Percentiles rank a stretch among this genome's conserved stretches.
These are phyloP conservation scores for Cerastis leucographa DNA, from an alignment of 2,888 invertebrate species.

Conservation along the genomic window DNA sequence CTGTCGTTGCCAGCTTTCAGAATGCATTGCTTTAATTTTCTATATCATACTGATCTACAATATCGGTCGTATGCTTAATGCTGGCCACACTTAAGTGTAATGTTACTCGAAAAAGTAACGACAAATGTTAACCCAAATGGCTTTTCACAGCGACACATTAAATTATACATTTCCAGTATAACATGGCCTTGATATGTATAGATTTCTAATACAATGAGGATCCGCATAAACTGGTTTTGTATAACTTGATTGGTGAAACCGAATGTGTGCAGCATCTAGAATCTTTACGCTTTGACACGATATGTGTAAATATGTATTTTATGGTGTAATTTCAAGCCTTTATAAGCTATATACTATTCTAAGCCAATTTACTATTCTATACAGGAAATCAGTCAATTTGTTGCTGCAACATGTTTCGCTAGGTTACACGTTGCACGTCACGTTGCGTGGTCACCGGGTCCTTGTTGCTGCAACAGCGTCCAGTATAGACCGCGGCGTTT, in stretches of 20 bases:
- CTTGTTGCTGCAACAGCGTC: conserved; percentile 83
- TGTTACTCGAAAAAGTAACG: neutral
- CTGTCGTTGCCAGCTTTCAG: neutral
- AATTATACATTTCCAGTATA: too few relatives aligned
- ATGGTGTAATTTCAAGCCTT: conserved; percentile 3
- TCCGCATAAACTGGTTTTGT: neutral
- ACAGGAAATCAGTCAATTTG: conserved; percentile 40
- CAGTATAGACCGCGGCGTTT: conserved; percentile 80
- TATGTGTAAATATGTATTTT: neutral
- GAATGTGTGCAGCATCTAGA: neutral
- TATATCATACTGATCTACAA: neutral
- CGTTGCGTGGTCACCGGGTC: conserved; percentile 58
- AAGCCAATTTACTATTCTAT: conserved; percentile 23
- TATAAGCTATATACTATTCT: conserved; percentile 6
- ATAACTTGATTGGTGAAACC: neutral
- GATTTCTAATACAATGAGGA: too few relatives aligned
- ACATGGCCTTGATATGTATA: too few relatives aligned
- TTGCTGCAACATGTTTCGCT: conserved; percentile 20
- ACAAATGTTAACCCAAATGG: neutral
- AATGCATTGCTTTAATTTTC: neutral
- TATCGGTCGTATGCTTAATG: neutral
- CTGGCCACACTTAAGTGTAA: neutral
- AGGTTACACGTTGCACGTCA: conserved; percentile 22
- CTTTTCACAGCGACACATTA: neutral
- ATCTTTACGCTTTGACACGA: neutral